Percentiles rank a stretch among this genome's conserved stretches.
These are phyloP conservation scores for Aphis craccivora DNA, from an alignment of 1,140 invertebrate genomes.

Conservation along the genomic window DNA sequence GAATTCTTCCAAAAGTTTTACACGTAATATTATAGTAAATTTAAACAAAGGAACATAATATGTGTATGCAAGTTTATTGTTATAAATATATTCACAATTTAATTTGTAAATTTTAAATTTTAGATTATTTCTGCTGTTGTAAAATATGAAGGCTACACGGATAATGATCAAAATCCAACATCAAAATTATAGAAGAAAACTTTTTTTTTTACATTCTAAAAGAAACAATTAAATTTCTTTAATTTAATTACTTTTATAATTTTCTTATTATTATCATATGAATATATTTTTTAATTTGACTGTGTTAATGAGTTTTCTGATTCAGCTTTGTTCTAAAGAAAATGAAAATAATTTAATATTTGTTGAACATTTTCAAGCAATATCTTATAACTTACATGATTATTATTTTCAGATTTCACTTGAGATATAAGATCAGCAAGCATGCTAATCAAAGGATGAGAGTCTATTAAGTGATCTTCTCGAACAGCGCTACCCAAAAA, in stretches of 20 bases:
- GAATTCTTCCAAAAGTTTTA: neutral
- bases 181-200: neutral
- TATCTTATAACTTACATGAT: constrained; percentile 12
- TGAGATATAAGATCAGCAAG: constrained; percentile 42
- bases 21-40: neutral
- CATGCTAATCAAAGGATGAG: constrained; percentile 54
- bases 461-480: constrained; percentile 42
- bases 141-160: constrained; percentile 41
- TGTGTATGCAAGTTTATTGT: neutral
- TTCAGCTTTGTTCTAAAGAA: neutral
- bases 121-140: constrained; percentile 20
- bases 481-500: constrained; percentile 54
- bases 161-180: neutral
- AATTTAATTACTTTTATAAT: neutral
- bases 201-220: neutral
- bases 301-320: neutral
- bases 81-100: neutral
- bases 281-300: neutral
- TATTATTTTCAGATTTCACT: constrained; percentile 55
- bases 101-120: neutral
- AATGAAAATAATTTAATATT: neutral
- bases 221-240: neutral
- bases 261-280: neutral
- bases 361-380: neutral
- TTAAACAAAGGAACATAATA: neutral